Percentiles rank a stretch among this genome's conserved stretches.
phyloP scores from a whole-genome alignment of 1,140 invertebrate genomes.

The Nasonia longicornis region DNA sequence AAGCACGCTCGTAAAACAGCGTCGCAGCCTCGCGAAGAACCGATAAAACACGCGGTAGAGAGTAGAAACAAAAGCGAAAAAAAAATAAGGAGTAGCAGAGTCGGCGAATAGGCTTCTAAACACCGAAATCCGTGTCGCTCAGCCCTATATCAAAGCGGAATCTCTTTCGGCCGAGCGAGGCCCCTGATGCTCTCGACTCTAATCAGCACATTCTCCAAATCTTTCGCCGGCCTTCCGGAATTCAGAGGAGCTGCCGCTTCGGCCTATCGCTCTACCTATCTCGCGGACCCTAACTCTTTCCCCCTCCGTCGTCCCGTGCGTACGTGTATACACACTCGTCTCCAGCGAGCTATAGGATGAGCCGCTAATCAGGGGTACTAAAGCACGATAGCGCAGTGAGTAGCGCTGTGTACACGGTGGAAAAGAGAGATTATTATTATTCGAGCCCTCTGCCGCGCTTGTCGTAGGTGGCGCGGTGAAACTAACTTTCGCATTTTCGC shows the following conservation, averaged over 20 bases:
- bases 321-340: background rate
- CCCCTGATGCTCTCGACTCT: background rate
- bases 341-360: slow-evolving; percentile 5
- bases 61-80: background rate
- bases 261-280: slow-evolving; percentile 24
- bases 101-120: slow-evolving; percentile 29
- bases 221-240: slow-evolving; percentile 40
- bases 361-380: slow-evolving; percentile 66
- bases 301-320: background rate
- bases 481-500: background rate
- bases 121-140: slow-evolving; percentile 39
- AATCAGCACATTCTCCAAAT: slow-evolving; percentile 46
- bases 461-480: background rate
- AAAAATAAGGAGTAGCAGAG: slow-evolving; percentile 20
- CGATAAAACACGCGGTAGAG: background rate
- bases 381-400: slow-evolving; percentile 63
- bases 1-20: background rate
- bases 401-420: slow-evolving; percentile 55
- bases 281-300: slow-evolving; percentile 3
- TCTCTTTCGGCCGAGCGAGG: background rate
- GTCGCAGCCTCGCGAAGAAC: background rate
- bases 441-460: too few species aligned
- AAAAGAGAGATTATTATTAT: slow-evolving; percentile 38
- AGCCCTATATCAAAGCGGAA: slow-evolving; percentile 40
- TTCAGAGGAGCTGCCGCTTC: slow-evolving; percentile 31